Base-by-base conservation (phyloP, 2,797 vertebrate species). In the Etheostoma nigrum region DNA sequence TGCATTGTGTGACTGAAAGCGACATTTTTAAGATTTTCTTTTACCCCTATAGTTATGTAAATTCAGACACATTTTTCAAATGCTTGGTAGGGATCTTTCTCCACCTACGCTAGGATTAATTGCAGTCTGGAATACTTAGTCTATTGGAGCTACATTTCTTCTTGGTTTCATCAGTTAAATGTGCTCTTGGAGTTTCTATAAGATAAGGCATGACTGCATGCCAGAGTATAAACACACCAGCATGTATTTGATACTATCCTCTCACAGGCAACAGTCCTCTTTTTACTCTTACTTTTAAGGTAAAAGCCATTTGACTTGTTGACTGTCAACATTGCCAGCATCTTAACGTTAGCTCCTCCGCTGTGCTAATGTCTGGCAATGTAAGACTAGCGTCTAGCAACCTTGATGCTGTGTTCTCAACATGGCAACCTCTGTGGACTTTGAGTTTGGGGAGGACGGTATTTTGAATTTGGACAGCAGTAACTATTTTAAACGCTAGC, bases 141-240 rank as follows among this genome's bases (percentile, higher is more conserved):
- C 40, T 5, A 4, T 19, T 44, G 36, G 68, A 42, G 51, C 25
- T 57, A 33, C 16, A 21, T 64, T 75, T 74, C 27, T 45, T 30
- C 66, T 51, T n/a, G 44, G 66, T 82, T 74, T 70, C 76, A 75
- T 67, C 75, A 63, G 76, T 60, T 74, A 27, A 15, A 5, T 25
- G 60, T 40, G 30, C 44, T 12, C 53, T 30, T 60, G 7, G 45
- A 67, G 21, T 42, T 75, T 75, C 16, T 48, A 0, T n/a, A n/a
- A 13, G 54, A 47, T 42, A 52, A 18, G 13, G 9, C 36, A 11
- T 40, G 36, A 40, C 36, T 40, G 36, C 10, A 40, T 40, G 36
- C 36, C 36, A 4, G 23, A 10, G 52, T 19, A 30, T 14, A 18
- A 52, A 53, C 36, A 64, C 8, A 30, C 18, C 21, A 45, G 11